Conservation (phyloP, 2,113 vertebrate species). For the Zeus faber region DNA sequence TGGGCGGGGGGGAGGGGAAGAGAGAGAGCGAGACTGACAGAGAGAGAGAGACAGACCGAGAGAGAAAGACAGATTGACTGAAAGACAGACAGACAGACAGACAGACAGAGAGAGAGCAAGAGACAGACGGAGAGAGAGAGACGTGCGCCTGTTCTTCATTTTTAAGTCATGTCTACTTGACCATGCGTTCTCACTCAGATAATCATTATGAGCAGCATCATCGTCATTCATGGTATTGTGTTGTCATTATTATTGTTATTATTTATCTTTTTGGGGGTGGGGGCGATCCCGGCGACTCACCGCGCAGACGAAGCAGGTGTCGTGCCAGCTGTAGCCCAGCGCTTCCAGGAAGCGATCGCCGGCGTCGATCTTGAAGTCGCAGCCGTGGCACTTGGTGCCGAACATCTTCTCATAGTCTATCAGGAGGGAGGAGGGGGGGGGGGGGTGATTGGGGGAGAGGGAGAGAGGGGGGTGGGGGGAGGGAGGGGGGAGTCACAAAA, state of each 20-base stretch:
- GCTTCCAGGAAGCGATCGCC: constrained; percentile 98
- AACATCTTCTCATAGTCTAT: constrained; percentile 99
- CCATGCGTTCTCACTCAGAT: too few relatives aligned
- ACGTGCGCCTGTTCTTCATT: too few relatives aligned
- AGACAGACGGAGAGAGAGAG: background rate
- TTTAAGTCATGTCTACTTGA: too few relatives aligned
- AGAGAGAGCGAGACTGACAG: constrained; percentile 29
- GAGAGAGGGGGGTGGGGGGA: background rate
- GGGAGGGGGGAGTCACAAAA: background rate
- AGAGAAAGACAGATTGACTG: background rate
- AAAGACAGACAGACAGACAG: too few relatives aligned
- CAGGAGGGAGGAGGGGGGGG: constrained; percentile 2
- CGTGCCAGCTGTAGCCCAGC: constrained; percentile 98
- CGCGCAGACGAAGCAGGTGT: constrained; percentile 97
- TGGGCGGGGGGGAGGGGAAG: constrained; percentile 24
- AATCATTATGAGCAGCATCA: too few relatives aligned
- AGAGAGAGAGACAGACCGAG: background rate
- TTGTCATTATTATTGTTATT: too few relatives aligned
- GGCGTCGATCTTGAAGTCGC: constrained; percentile 98
- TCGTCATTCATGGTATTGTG: constrained; percentile 12
- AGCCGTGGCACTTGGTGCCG: constrained; percentile 97
- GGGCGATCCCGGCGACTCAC: too few relatives aligned
- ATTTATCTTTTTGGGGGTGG: too few relatives aligned
- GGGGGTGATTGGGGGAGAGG: constrained; percentile 1
- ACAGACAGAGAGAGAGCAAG: background rate